These are phyloP conservation scores for Cantharis rustica DNA, from an alignment of 2,888 invertebrate species.

Conservation along the genomic window DNA sequence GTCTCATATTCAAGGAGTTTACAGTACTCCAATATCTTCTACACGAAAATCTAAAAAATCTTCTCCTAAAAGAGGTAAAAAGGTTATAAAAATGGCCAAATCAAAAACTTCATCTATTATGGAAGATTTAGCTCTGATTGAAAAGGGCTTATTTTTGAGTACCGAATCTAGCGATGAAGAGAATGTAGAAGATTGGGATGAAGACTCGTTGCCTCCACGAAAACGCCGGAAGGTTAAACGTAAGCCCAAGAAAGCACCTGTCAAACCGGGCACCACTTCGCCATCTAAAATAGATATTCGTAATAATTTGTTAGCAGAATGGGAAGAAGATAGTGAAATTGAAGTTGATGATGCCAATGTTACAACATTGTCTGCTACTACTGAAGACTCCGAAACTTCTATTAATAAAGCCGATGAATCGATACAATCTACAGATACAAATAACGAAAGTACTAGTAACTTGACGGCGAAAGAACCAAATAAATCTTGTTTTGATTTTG, in stretches of 20 bases:
- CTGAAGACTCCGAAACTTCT: conserved; percentile 38
- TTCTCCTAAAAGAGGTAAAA: conserved; percentile 34
- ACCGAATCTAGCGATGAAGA: conserved; percentile 33
- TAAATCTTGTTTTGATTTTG: conserved; percentile 78
- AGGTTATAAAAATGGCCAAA: conserved; percentile 29
- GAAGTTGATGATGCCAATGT: conserved; percentile 32
- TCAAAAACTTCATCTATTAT: conserved; percentile 41
- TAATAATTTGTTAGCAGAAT: conserved; percentile 74
- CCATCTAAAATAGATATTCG: conserved; percentile 65
- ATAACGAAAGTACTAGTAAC: conserved; percentile 11
- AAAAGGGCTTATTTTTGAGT: conserved; percentile 37
- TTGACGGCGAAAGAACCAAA: conserved; percentile 36
- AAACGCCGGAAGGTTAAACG: conserved; percentile 13
- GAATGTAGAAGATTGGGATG: conserved; percentile 38
- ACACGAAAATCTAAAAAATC: conserved; percentile 40
- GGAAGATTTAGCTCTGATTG: conserved; percentile 42
- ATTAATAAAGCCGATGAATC: conserved; percentile 12
- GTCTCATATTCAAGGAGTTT: conserved; percentile 64
- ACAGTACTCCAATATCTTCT: conserved; percentile 38
- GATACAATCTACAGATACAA: conserved; percentile 3
- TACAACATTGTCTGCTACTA: neutral
- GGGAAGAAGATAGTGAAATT: conserved; percentile 68
- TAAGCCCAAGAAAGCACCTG: conserved; percentile 4
- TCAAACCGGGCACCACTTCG: conserved; percentile 8
- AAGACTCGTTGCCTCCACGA: conserved; percentile 42